phyloP scores from a whole-genome alignment of 1,140 invertebrate genomes.

The Saccostrea cuccullata region DNA sequence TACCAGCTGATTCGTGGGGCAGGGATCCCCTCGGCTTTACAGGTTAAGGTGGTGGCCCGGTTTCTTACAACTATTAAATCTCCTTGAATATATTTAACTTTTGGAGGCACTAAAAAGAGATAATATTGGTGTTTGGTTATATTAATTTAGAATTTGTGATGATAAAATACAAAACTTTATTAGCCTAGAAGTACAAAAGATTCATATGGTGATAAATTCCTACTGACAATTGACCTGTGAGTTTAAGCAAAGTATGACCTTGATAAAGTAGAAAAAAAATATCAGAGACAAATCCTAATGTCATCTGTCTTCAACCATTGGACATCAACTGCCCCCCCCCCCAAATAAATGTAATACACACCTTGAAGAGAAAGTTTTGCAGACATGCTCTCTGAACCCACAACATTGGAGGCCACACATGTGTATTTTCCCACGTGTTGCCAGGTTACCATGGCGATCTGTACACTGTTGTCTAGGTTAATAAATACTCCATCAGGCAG shows the following conservation, averaged over 20 bases:
- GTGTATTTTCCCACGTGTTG: conserved; percentile 59
- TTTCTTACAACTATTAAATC: conserved; percentile 53
- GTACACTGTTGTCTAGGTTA: conserved; percentile 39
- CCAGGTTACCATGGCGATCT: conserved; percentile 52
- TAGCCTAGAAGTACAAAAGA: too few species aligned
- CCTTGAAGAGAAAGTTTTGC: conserved; percentile 45
- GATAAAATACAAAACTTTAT: too few species aligned
- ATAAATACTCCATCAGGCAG: conserved; percentile 50
- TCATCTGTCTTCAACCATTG: too few species aligned
- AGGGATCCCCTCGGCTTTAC: conserved; percentile 57
- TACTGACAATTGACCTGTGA: too few species aligned
- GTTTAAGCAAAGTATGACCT: too few species aligned
- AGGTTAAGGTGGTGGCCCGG: conserved; percentile 54
- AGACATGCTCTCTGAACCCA: conserved; percentile 37
- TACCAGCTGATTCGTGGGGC: conserved; percentile 57
- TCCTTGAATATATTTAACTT: conserved; percentile 54
- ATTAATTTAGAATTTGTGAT: too few species aligned
- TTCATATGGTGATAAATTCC: too few species aligned
- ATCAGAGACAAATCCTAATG: too few species aligned
- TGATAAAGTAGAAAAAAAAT: too few species aligned
- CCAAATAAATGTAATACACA: not conserved
- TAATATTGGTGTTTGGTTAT: not conserved
- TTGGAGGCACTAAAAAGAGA: conserved; percentile 52
- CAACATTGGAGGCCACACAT: conserved; percentile 59
- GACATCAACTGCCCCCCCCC: too few species aligned